These are phyloP conservation scores for Oreochromis niloticus DNA, from an alignment of 2,113 vertebrate species.

Conservation along the genomic window DNA sequence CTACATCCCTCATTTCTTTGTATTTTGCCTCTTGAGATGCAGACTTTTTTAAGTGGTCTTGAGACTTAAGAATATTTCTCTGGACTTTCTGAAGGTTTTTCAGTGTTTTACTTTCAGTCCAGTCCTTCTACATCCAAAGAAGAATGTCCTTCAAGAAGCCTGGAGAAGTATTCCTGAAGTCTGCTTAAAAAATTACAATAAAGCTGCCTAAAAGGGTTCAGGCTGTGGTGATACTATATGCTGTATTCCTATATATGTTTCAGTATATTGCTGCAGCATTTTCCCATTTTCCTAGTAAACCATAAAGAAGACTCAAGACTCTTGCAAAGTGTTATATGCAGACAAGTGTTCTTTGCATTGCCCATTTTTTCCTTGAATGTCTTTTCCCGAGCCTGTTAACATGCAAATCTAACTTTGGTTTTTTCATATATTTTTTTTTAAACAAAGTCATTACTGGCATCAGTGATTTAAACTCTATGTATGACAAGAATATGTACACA, in stretches of 20 bases:
- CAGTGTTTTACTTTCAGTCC: not conserved
- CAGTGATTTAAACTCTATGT: not conserved
- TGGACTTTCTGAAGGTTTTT: not conserved
- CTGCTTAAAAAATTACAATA: not conserved
- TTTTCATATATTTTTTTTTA: not conserved
- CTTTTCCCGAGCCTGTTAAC: not conserved
- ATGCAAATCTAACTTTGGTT: not conserved
- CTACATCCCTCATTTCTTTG: not conserved
- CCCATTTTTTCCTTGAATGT: accelerated
- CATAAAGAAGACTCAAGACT: not conserved
- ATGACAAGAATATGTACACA: not conserved
- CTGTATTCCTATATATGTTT: not conserved
- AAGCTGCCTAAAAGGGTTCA: not conserved
- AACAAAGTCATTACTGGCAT: not conserved
- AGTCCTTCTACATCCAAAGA: not conserved
- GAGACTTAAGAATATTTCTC: not conserved
- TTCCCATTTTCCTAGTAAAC: accelerated
- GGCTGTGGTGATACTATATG: not conserved
- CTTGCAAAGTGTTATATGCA: not conserved
- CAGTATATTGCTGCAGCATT: accelerated
- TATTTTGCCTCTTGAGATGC: not conserved
- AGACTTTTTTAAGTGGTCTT: not conserved
- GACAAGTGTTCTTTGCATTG: not conserved
- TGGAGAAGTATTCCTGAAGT: accelerated
- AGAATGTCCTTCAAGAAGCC: not conserved